These are phyloP conservation scores for Microtus californicus DNA, from an alignment of 2,797 vertebrate genomes.

Conservation along the genomic window DNA sequence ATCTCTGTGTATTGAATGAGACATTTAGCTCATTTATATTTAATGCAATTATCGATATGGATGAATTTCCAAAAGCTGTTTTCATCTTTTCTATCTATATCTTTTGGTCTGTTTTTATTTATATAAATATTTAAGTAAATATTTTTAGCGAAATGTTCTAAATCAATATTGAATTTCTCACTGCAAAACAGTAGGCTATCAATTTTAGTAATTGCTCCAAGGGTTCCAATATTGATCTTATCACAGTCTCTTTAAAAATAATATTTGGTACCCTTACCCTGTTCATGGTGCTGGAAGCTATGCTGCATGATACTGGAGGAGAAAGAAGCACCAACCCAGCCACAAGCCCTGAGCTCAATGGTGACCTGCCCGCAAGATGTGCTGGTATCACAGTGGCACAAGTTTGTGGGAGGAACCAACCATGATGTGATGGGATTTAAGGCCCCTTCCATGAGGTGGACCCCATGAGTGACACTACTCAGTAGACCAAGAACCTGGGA, in stretches of 20 bases:
- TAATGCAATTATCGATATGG: constrained; percentile 4
- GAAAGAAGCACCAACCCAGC: neutral
- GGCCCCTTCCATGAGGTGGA: neutral
- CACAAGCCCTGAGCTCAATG: neutral
- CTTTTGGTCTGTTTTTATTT: neutral
- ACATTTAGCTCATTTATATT: constrained; percentile 2
- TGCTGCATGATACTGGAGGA: neutral
- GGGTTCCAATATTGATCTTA: neutral
- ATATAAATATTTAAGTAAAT: neutral
- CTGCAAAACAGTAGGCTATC: neutral
- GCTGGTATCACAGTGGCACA: neutral
- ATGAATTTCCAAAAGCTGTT: neutral
- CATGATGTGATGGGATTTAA: neutral
- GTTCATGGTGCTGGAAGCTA: neutral
- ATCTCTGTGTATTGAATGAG: neutral
- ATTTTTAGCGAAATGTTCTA: neutral
- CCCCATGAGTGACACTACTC: neutral
- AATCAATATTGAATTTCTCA: neutral
- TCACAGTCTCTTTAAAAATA: constrained; percentile 25
- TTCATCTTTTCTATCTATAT: constrained; percentile 5
- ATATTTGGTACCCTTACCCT: neutral
- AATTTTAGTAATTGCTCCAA: neutral
- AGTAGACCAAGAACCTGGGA: neutral
- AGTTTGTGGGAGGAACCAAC: neutral
- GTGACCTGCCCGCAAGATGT: neutral